Percentiles rank a stretch among this genome's conserved stretches.
These are phyloP conservation scores for Zaprionus africanus DNA, from an alignment of 1,140 invertebrate genomes.

Conservation along the genomic window DNA sequence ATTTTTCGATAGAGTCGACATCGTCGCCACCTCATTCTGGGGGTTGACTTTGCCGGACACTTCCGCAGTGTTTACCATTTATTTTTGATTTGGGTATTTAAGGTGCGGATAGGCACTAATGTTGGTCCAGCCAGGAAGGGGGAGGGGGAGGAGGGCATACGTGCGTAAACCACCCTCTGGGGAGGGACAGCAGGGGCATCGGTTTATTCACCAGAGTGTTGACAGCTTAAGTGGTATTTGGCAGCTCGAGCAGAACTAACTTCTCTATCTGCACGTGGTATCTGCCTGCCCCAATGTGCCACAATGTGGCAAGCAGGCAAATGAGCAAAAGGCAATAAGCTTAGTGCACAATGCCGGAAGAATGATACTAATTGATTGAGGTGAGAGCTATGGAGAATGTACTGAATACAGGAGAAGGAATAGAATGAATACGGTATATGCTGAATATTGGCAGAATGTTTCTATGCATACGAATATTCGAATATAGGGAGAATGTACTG, in stretches of 20 bases:
- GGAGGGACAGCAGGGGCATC: background rate
- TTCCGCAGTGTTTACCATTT: slow-evolving; percentile 78
- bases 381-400: background rate
- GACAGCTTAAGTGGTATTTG: slow-evolving; percentile 80
- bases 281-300: slow-evolving; percentile 2
- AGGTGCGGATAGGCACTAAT: slow-evolving; percentile 70
- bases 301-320: slow-evolving; percentile 2
- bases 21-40: slow-evolving; percentile 48
- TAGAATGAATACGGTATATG: too few species aligned
- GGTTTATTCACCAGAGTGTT: slow-evolving; percentile 55
- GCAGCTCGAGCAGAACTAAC: slow-evolving; percentile 52
- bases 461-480: too few species aligned
- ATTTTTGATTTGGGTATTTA: slow-evolving; percentile 83
- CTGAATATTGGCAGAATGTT: too few species aligned
- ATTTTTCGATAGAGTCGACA: slow-evolving; percentile 73
- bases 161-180: slow-evolving; percentile 54
- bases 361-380: slow-evolving; percentile 6
- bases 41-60: slow-evolving; percentile 53
- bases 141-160: slow-evolving; percentile 29
- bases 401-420: too few species aligned
- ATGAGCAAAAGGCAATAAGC: slow-evolving; percentile 2
- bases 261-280: slow-evolving; percentile 45
- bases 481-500: too few species aligned
- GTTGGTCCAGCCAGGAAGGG: slow-evolving; percentile 14
- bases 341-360: background rate